These are phyloP conservation scores for Phainopepla nitens DNA, from an alignment of 2,113 vertebrate species.

Conservation along the genomic window DNA sequence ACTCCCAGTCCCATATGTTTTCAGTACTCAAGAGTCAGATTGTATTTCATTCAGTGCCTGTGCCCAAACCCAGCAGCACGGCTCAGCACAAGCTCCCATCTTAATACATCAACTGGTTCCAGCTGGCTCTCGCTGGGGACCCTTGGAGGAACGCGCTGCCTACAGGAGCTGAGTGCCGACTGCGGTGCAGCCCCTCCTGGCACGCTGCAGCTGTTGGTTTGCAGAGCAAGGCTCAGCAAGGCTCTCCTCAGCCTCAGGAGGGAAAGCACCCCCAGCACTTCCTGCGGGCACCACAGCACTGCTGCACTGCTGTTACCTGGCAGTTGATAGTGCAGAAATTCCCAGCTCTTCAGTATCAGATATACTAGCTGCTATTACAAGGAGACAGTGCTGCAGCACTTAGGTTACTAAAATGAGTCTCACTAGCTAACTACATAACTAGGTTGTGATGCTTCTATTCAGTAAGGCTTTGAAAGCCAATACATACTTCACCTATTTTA, in stretches of 20 bases:
- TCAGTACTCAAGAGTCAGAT: neutral
- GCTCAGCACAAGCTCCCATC: neutral
- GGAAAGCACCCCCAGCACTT: neutral
- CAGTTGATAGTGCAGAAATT: neutral
- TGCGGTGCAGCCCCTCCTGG: accelerated
- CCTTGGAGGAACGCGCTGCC: neutral
- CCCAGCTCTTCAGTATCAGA: neutral
- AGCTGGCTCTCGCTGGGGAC: neutral
- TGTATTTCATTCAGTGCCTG: neutral
- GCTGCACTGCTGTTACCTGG: neutral
- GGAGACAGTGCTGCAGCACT: neutral
- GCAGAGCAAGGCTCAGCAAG: accelerated
- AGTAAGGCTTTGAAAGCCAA: neutral
- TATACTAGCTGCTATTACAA: neutral
- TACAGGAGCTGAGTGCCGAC: neutral
- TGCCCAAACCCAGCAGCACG: neutral
- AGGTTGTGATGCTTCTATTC: neutral
- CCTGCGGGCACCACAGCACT: neutral
- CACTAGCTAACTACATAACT: neutral
- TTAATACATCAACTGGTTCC: neutral
- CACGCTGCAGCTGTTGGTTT: accelerated
- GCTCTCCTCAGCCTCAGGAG: neutral
- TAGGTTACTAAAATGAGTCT: neutral
- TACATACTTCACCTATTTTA: neutral
- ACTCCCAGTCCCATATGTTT: neutral